Percentiles rank a stretch among this genome's conserved stretches.
phyloP scores from a whole-genome alignment of 2,888 invertebrate species.

The Micropterix aruncella region DNA sequence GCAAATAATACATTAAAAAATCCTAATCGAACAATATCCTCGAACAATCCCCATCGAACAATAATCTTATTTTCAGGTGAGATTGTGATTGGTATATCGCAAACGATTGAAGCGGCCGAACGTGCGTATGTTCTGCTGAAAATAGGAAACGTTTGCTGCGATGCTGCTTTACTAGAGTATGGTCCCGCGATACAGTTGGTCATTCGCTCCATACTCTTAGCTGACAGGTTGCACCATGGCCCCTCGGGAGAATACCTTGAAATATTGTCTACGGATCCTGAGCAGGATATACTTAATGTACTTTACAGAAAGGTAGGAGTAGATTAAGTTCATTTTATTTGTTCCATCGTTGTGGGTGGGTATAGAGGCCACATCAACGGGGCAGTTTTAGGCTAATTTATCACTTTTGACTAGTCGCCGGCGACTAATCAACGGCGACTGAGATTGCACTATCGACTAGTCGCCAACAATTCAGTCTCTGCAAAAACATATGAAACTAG shows the following conservation, averaged over 20 bases:
- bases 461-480: no score
- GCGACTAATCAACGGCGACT: no score
- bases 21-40: no score
- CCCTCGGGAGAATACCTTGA: constrained; percentile 64
- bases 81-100: constrained; percentile 48
- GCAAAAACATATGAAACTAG: no score
- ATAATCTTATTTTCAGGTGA: constrained; percentile 38
- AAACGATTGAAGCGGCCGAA: constrained; percentile 48
- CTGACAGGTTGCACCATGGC: constrained; percentile 64
- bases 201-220: constrained; percentile 46
- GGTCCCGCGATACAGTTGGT: constrained; percentile 66
- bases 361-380: no score
- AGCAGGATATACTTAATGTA: constrained; percentile 52
- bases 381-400: no score
- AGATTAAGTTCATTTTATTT: no score
- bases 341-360: no score
- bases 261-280: constrained; percentile 47
- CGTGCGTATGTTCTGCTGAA: constrained; percentile 62
- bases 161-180: constrained; percentile 63
- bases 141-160: constrained; percentile 52
- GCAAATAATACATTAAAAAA: no score
- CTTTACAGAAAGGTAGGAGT: constrained; percentile 66
- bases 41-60: no score
- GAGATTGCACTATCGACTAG: no score
- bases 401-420: no score